Percentiles rank a stretch among this genome's conserved stretches.
Conservation (phyloP, 2,113 vertebrate genomes). For the Periophthalmodon schlosseri region DNA sequence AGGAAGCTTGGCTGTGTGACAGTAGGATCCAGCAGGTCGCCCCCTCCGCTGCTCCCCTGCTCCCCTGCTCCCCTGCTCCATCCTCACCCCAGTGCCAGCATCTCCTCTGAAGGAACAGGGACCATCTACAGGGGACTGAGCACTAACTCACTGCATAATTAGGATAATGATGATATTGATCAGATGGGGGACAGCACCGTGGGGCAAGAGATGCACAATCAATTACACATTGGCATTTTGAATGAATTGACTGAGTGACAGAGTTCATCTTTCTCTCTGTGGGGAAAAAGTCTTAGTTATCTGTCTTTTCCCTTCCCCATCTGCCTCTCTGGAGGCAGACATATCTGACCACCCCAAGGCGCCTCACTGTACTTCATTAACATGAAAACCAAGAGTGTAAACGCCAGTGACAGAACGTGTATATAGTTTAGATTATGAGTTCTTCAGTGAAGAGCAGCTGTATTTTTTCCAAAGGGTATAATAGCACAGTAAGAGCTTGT, state of each 20-base stretch:
- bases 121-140: conserved; percentile 60
- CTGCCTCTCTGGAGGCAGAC: conserved; percentile 12
- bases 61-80: conserved; percentile 18
- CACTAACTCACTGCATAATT: conserved; percentile 69
- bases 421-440: conserved; percentile 36
- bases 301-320: conserved; percentile 14
- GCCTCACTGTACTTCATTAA: conserved; percentile 2
- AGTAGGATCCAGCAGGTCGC: conserved; percentile 49
- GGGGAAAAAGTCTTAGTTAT: conserved; percentile 11
- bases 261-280: conserved; percentile 61
- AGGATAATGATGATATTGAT: conserved; percentile 78
- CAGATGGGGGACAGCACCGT: conserved; percentile 60
- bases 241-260: conserved; percentile 72
- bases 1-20: conserved; percentile 53
- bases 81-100: conserved; percentile 56
- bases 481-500: conserved; percentile 58
- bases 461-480: conserved; percentile 46
- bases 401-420: conserved; percentile 33
- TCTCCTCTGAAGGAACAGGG: conserved; percentile 62
- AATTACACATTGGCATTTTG: conserved; percentile 72
- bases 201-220: conserved; percentile 69
- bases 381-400: conserved; percentile 5
- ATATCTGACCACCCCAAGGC: conserved; percentile 10
- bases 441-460: conserved; percentile 65
- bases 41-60: conserved; percentile 52